phyloP scores from a whole-genome alignment of 1,140 invertebrate species.

The Drosophila pseudoobscura region DNA sequence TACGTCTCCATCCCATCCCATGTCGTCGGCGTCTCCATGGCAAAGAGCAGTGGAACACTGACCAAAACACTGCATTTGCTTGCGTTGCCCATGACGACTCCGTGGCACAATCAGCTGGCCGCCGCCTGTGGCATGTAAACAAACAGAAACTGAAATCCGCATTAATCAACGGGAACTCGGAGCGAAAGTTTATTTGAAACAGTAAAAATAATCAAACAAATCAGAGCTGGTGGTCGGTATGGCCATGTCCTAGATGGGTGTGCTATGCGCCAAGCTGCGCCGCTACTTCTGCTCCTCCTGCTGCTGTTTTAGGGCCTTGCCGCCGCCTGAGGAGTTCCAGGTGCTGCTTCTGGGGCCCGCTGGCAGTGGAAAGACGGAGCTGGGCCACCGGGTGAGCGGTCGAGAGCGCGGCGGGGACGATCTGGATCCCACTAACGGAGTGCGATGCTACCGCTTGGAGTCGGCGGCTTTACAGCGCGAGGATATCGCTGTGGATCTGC shows the following conservation, averaged over 20 bases:
- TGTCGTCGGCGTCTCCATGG: slow-evolving; percentile 18
- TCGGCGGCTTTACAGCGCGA: neutral
- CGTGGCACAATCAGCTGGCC: slow-evolving; percentile 51
- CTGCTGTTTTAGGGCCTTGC: slow-evolving; percentile 16
- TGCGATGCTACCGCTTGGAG: slow-evolving; percentile 48
- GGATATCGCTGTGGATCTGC: slow-evolving; percentile 10
- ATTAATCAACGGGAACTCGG: neutral
- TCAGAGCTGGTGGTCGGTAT: neutral
- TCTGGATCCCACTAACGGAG: slow-evolving; percentile 64
- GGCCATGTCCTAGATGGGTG: slow-evolving; percentile 56
- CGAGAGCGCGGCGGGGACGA: slow-evolving; percentile 24
- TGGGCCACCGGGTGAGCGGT: slow-evolving; percentile 53
- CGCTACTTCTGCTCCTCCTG: slow-evolving; percentile 34
- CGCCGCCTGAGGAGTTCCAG: slow-evolving; percentile 45
- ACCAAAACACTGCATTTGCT: slow-evolving; percentile 33
- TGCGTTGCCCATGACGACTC: slow-evolving; percentile 36
- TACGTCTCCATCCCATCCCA: slow-evolving; percentile 7
- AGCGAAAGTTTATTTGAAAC: no score
- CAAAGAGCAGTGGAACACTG: slow-evolving; percentile 7
- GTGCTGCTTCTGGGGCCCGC: slow-evolving; percentile 60
- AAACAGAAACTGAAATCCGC: slow-evolving; percentile 42
- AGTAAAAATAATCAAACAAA: neutral
- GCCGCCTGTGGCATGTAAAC: slow-evolving; percentile 43
- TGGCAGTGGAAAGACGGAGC: slow-evolving; percentile 72
- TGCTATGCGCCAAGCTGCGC: slow-evolving; percentile 52